Conservation (phyloP, 2,113 vertebrate species). For the Corythaixoides concolor region DNA sequence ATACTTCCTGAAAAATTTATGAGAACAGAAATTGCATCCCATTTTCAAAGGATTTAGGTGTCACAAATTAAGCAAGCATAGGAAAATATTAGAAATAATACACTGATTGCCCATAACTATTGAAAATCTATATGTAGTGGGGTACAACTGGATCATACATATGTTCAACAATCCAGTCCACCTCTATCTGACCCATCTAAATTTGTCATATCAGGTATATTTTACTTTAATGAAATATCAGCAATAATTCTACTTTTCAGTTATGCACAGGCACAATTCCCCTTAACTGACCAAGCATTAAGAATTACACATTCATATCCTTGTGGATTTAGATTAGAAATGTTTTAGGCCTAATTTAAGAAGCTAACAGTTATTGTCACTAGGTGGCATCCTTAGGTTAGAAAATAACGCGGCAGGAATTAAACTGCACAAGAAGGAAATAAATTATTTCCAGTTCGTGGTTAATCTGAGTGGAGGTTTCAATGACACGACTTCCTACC, state of each 20-base stretch:
- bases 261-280: neutral
- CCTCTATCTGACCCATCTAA: neutral
- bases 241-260: neutral
- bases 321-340: neutral
- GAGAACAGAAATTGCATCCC: neutral
- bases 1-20: neutral
- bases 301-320: neutral
- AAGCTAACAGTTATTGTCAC: neutral
- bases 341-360: neutral
- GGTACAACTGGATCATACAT: neutral
- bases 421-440: neutral
- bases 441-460: neutral
- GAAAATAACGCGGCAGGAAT: neutral
- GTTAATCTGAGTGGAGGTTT: neutral
- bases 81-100: neutral
- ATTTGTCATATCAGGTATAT: neutral
- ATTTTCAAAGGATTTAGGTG: neutral
- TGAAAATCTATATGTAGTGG: neutral
- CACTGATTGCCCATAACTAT: neutral
- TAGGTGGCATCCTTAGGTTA: slow-evolving; percentile 63
- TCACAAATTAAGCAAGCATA: neutral
- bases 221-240: neutral
- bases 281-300: neutral
- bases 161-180: neutral
- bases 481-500: neutral